Percentiles rank a stretch among this genome's conserved stretches.
These are phyloP conservation scores for Chelonoidis abingdonii DNA, from an alignment of 2,113 vertebrate species.

Conservation along the genomic window DNA sequence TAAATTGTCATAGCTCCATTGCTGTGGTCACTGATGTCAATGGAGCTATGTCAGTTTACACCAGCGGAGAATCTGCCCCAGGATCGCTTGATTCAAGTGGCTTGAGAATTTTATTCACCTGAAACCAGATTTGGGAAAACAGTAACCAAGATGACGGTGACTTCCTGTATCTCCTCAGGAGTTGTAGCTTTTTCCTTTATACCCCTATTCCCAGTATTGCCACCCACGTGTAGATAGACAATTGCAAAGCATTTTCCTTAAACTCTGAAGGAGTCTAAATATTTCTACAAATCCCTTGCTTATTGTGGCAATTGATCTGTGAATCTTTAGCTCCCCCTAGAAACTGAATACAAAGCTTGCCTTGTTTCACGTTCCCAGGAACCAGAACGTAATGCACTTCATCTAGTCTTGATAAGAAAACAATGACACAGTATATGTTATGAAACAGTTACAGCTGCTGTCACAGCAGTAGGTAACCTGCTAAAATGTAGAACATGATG, in stretches of 20 bases:
- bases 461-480: neutral
- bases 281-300: neutral
- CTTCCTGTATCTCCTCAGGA: neutral
- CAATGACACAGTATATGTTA: neutral
- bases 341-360: neutral
- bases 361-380: rapidly evolving
- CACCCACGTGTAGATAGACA: neutral
- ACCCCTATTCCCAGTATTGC: neutral
- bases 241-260: neutral
- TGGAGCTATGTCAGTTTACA: neutral
- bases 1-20: neutral
- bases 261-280: neutral
- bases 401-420: neutral
- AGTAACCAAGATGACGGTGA: neutral
- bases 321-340: slow-evolving; percentile 69
- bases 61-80: neutral
- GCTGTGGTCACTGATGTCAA: neutral
- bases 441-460: neutral
- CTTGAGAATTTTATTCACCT: neutral
- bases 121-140: neutral
- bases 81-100: neutral
- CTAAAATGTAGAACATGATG: rapidly evolving
- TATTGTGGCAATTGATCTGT: neutral
- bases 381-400: neutral
- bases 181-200: neutral